Conservation (phyloP, 2,888 invertebrate species). For the Beris chalybata region DNA sequence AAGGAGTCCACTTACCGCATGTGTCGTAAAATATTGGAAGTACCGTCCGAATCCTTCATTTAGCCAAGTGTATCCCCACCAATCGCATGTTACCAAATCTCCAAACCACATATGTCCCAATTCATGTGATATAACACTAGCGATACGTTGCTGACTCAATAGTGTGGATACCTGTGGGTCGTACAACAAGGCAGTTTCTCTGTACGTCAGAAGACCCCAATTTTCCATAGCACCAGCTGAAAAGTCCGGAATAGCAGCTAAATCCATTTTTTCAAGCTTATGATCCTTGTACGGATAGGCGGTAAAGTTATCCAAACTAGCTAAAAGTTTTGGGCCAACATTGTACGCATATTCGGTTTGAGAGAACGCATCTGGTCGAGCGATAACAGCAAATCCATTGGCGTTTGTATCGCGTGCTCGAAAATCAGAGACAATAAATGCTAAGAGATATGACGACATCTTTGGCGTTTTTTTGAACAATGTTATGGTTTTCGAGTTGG, state of each 20-base stretch:
- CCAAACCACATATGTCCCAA: constrained; percentile 72
- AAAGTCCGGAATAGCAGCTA: constrained; percentile 85
- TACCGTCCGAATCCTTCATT: constrained; percentile 71
- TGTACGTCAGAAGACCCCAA: constrained; percentile 85
- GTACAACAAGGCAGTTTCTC: constrained; percentile 70
- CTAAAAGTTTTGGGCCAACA: constrained; percentile 61
- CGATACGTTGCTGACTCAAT: constrained; percentile 63
- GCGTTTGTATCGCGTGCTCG: constrained; percentile 43
- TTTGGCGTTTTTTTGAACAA: constrained; percentile 55
- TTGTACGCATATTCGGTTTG: constrained; percentile 69
- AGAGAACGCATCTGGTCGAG: constrained; percentile 67
- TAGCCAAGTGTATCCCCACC: constrained; percentile 65
- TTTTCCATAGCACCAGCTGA: constrained; percentile 89
- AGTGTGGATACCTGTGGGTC: constrained; percentile 64
- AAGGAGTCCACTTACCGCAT: constrained; percentile 41
- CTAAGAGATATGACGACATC: constrained; percentile 81
- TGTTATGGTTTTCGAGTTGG: constrained; percentile 40
- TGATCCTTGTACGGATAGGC: constrained; percentile 59
- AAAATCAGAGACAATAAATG: constrained; percentile 72
- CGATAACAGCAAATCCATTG: constrained; percentile 62
- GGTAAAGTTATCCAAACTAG: constrained; percentile 62
- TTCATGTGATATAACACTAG: constrained; percentile 59
- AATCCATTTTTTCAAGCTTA: constrained; percentile 73
- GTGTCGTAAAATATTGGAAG: constrained; percentile 69
- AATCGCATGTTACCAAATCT: constrained; percentile 60